phyloP scores from a whole-genome alignment of 64 coral and sea anemone species.

The Dendronephthya gigantea region DNA sequence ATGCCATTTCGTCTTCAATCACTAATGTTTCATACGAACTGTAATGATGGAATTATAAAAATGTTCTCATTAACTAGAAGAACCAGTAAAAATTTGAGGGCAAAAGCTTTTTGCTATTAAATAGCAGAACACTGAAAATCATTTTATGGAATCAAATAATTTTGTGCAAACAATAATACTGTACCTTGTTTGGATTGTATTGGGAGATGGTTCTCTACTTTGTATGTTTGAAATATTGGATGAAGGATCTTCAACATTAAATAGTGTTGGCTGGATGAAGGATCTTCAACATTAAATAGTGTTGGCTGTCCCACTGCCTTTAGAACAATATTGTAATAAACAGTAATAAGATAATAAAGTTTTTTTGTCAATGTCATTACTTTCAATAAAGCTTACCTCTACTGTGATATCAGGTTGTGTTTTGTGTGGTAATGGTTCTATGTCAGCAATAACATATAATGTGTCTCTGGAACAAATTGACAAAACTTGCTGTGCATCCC shows the following conservation, averaged over 20 bases:
- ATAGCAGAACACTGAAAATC: neutral
- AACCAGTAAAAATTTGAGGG: neutral
- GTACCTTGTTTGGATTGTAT: neutral
- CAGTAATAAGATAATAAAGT: neutral
- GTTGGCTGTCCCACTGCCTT: neutral
- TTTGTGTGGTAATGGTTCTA: neutral
- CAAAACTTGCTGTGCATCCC: neutral
- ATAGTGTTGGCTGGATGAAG: neutral
- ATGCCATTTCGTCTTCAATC: neutral
- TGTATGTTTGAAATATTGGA: neutral
- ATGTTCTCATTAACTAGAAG: no score
- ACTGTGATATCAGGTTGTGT: neutral
- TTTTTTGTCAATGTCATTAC: neutral
- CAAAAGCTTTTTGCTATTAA: neutral
- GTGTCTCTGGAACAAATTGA: conserved; percentile 12
- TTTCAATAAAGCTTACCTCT: neutral
- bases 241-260: no score
- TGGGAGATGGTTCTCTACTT: neutral
- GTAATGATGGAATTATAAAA: no score
- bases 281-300: neutral
- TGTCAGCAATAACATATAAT: neutral
- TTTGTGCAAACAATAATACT: neutral
- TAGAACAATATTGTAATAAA: neutral
- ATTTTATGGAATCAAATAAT: neutral
- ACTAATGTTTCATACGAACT: conserved; percentile 2